These are phyloP conservation scores for Pseudachorutes palmiensis DNA, from an alignment of 1,140 invertebrate genomes.

Conservation along the genomic window DNA sequence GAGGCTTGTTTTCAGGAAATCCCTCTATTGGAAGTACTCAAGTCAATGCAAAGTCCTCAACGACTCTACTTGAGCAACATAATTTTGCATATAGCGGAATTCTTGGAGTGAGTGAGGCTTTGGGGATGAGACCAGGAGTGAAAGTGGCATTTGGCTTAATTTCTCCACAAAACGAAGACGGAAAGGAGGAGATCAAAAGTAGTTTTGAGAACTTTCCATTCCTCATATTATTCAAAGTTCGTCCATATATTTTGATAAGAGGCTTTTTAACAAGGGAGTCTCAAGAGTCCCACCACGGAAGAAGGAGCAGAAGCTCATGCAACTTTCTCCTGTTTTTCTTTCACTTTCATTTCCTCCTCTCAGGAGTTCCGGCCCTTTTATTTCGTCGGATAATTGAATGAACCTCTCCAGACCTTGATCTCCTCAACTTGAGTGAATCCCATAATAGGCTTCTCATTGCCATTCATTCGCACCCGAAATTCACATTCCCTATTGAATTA, in stretches of 20 bases:
- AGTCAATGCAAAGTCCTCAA: not conserved
- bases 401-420: not conserved
- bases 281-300: not conserved
- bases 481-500: not conserved
- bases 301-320: not conserved
- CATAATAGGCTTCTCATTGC: slow-evolving; percentile 6
- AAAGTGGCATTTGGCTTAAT: slow-evolving; percentile 8
- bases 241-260: slow-evolving; percentile 1
- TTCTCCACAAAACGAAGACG: not conserved
- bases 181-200: not conserved
- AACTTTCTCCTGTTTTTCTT: slow-evolving; percentile 3
- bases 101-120: not conserved
- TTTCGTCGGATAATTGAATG: not conserved
- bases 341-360: not conserved
- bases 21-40: not conserved
- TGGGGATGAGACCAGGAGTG: not conserved
- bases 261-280: slow-evolving; percentile 2
- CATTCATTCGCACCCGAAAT: not conserved
- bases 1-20: slow-evolving; percentile 13
- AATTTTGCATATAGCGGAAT: not conserved
- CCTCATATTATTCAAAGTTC: slow-evolving; percentile 2
- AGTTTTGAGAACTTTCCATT: not conserved
- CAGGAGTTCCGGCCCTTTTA: not conserved
- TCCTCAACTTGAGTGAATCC: not conserved
- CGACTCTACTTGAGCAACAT: not conserved